These are phyloP conservation scores for Sus cebifrons DNA, from an alignment of 2,797 vertebrate species.

Conservation along the genomic window DNA sequence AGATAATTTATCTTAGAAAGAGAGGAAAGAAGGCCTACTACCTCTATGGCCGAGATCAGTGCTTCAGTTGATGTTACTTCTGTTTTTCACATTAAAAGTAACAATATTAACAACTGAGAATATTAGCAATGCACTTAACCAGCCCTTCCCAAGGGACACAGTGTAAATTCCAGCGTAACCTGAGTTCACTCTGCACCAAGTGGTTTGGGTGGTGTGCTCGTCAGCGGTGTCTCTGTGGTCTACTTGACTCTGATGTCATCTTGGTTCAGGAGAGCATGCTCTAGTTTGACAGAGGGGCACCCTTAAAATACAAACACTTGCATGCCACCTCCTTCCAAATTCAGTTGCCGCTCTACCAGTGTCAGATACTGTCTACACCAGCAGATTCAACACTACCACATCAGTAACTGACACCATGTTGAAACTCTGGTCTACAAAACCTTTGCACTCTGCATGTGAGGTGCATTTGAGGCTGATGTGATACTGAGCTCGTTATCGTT, in stretches of 20 bases:
- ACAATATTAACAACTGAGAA: slow-evolving; percentile 1
- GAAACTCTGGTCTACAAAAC: slow-evolving; percentile 64
- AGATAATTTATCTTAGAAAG: slow-evolving; percentile 84
- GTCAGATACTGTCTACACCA: slow-evolving; percentile 88
- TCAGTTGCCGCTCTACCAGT: slow-evolving; percentile 84
- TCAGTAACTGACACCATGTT: slow-evolving; percentile 83
- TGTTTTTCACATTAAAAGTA: slow-evolving; percentile 52
- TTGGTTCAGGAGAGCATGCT: slow-evolving; percentile 27
- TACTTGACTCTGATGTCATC: slow-evolving; percentile 35
- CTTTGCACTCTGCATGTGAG: slow-evolving; percentile 73
- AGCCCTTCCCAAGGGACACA: slow-evolving; percentile 40
- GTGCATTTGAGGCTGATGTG: slow-evolving; percentile 73
- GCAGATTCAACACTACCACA: slow-evolving; percentile 84
- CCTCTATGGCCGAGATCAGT: slow-evolving; percentile 66
- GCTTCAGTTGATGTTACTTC: slow-evolving; percentile 85
- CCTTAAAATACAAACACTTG: neutral
- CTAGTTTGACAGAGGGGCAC: neutral
- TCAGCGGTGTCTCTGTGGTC: neutral
- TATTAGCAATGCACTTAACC: slow-evolving; percentile 35
- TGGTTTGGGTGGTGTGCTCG: neutral
- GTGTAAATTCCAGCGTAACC: neutral
- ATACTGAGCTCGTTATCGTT: slow-evolving; percentile 65
- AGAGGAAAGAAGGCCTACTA: slow-evolving; percentile 83
- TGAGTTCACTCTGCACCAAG: neutral
- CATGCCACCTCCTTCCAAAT: slow-evolving; percentile 85